phyloP scores from a whole-genome alignment of 2,888 invertebrate species.

The Meta bourneti region DNA sequence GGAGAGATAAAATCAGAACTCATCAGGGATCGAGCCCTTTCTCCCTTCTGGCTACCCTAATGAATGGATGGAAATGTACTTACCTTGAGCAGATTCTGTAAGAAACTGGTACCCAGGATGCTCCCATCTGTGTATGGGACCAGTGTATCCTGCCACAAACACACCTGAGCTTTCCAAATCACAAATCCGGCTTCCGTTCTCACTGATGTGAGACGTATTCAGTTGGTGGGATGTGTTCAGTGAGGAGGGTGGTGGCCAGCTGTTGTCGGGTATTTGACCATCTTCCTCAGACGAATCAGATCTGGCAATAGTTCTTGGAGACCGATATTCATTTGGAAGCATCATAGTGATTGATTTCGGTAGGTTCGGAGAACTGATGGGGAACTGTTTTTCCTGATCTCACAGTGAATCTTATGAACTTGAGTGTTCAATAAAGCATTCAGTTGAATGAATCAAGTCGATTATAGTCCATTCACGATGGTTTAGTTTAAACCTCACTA shows the following conservation, averaged over 20 bases:
- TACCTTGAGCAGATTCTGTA: slow-evolving; percentile 69
- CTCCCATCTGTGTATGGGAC: slow-evolving; percentile 73
- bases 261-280: neutral
- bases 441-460: neutral
- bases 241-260: neutral
- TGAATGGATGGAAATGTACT: neutral
- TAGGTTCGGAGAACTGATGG: neutral
- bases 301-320: neutral
- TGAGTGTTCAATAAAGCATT: no score
- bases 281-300: slow-evolving; percentile 63
- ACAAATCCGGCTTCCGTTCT: neutral
- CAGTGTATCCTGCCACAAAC: slow-evolving; percentile 72
- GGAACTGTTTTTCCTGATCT: neutral
- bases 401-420: neutral
- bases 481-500: neutral
- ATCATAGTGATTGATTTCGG: slow-evolving; percentile 10
- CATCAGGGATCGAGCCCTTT: no score
- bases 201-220: slow-evolving; percentile 4
- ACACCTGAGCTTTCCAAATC: slow-evolving; percentile 71
- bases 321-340: slow-evolving; percentile 39
- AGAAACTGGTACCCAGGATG: slow-evolving; percentile 74
- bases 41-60: no score
- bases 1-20: no score
- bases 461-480: neutral
- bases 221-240: slow-evolving; percentile 15